Percentiles rank a stretch among this genome's conserved stretches.
These are phyloP conservation scores for Macropus fuliginosus DNA, from an alignment of 2,797 vertebrate species.

Conservation along the genomic window DNA sequence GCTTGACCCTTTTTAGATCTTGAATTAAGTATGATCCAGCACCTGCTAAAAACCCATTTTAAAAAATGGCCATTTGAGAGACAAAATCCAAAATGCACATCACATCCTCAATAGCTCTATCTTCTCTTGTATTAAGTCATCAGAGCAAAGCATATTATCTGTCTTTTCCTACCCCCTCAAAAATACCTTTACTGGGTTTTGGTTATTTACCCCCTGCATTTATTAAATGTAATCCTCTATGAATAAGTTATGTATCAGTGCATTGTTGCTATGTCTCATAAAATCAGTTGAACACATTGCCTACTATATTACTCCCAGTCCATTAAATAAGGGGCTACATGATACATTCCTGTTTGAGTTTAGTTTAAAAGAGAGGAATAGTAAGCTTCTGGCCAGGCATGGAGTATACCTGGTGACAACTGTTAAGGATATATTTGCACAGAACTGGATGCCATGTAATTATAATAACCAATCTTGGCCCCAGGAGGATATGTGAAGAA, in stretches of 20 bases:
- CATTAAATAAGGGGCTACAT: not conserved
- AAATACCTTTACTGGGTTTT: not conserved
- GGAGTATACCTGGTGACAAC: not conserved
- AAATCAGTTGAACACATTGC: not conserved
- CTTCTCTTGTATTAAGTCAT: not conserved
- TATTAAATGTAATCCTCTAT: not conserved
- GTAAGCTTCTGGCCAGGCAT: not conserved
- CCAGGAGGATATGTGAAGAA: not conserved
- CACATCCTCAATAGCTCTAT: not conserved
- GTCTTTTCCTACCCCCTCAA: not conserved
- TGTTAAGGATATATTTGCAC: not conserved
- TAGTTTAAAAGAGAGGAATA: conserved; percentile 13
- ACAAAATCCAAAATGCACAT: not conserved
- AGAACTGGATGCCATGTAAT: not conserved
- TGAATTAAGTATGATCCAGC: not conserved
- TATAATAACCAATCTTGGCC: not conserved
- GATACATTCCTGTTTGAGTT: conserved; percentile 21
- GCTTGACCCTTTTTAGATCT: not conserved
- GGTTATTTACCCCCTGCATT: not conserved
- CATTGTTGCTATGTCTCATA: not conserved
- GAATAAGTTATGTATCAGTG: not conserved
- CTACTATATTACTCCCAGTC: not conserved
- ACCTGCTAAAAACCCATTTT: not conserved
- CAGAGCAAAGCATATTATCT: not conserved
- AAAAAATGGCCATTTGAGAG: not conserved